Conservation (phyloP, 2,888 invertebrate genomes). For the Liposcelis brunnea region DNA sequence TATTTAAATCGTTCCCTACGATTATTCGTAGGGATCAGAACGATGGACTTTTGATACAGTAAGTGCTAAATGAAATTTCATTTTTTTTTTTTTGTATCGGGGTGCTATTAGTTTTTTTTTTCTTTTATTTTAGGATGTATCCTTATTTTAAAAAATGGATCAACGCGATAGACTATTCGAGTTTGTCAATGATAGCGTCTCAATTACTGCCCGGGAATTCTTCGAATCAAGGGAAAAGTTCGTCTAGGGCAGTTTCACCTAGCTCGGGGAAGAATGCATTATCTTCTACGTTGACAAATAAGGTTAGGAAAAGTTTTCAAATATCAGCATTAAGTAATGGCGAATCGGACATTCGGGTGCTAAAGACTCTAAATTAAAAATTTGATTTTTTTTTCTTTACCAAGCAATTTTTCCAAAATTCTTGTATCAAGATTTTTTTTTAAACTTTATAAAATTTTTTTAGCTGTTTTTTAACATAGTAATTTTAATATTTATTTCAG, state of each 20-base stretch:
- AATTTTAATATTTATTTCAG: too few relatives aligned
- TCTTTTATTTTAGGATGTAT: background rate
- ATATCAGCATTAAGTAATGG: too few relatives aligned
- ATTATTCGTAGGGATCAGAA: constrained; percentile 38
- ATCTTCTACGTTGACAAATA: constrained; percentile 1
- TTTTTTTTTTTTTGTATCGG: too few relatives aligned
- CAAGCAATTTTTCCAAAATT: too few relatives aligned
- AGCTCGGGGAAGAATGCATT: background rate
- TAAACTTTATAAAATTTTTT: background rate
- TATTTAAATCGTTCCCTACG: constrained; percentile 38
- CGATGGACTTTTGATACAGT: constrained; percentile 31
- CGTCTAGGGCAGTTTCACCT: background rate
- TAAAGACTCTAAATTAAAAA: too few relatives aligned
- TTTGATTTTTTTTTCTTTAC: too few relatives aligned
- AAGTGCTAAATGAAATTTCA: constrained; percentile 18
- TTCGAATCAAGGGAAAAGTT: background rate
- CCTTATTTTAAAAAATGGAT: constrained; percentile 1
- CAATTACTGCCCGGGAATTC: background rate
- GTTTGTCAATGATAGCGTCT: background rate
- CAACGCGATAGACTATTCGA: too few relatives aligned
- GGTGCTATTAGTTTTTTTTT: too few relatives aligned
- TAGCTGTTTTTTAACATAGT: background rate
- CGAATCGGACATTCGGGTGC: too few relatives aligned
- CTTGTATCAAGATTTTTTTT: background rate
- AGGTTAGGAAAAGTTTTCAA: background rate